phyloP scores from a whole-genome alignment of 1,140 invertebrate genomes.

The Amyelois transitella region DNA sequence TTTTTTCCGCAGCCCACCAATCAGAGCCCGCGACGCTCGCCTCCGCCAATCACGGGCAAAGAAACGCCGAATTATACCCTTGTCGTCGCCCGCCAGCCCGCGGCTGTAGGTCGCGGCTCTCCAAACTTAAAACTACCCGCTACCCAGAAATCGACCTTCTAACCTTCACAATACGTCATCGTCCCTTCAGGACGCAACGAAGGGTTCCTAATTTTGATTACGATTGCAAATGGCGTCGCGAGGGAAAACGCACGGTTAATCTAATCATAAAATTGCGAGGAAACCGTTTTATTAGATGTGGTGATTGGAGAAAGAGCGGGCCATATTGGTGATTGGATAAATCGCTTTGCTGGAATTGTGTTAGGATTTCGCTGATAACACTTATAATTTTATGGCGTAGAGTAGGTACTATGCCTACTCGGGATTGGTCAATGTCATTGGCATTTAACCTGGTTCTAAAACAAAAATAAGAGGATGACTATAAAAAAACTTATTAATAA shows the following conservation, averaged over 20 bases:
- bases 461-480: too few species aligned
- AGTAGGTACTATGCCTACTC: too few species aligned
- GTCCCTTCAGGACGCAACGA: background rate
- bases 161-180: background rate
- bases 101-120: conserved; percentile 39
- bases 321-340: background rate
- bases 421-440: too few species aligned
- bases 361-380: background rate
- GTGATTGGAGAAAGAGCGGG: background rate
- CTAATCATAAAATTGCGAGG: conserved; percentile 39
- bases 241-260: conserved; percentile 43
- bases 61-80: conserved; percentile 55
- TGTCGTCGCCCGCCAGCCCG: conserved; percentile 41
- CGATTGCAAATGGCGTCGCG: conserved; percentile 61
- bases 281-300: conserved; percentile 21
- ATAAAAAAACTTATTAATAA: too few species aligned
- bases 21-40: conserved; percentile 18
- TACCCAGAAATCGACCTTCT: background rate
- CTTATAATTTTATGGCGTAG: background rate
- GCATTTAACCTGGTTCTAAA: too few species aligned
- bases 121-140: background rate
- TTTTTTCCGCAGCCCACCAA: conserved; percentile 54
- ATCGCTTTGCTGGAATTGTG: background rate
- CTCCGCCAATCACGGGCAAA: conserved; percentile 50
- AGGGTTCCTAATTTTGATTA: conserved; percentile 51